Conservation (phyloP, 2,797 vertebrate species). For the Platalea minor region DNA sequence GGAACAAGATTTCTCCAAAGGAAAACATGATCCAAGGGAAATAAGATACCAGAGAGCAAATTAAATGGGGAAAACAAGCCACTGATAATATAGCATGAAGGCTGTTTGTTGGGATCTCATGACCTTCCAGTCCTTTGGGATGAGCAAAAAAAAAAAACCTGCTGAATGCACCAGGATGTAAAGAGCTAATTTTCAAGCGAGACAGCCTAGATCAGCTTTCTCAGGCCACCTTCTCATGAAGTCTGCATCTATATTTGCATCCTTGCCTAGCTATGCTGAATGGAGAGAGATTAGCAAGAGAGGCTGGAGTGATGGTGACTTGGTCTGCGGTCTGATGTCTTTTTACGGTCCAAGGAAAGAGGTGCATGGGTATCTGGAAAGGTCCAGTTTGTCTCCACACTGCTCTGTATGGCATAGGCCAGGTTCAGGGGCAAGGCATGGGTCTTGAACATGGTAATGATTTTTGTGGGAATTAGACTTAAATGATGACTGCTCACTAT, state of each 20-base stretch:
- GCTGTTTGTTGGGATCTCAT: not conserved
- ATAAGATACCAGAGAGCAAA: rapidly evolving
- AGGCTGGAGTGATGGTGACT: not conserved
- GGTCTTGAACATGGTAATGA: not conserved
- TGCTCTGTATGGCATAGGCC: not conserved
- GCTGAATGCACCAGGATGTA: not conserved
- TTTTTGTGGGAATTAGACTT: not conserved
- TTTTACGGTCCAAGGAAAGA: not conserved
- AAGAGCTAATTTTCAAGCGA: not conserved
- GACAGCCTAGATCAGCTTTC: not conserved
- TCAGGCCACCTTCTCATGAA: not conserved
- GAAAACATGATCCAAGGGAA: not conserved
- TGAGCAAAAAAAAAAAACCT: not conserved
- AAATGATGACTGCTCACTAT: not conserved
- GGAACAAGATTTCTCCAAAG: not conserved
- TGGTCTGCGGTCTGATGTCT: not conserved
- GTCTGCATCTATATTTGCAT: not conserved
- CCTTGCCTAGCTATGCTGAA: not conserved
- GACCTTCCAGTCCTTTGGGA: not conserved
- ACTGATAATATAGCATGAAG: not conserved
- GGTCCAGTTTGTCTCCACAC: not conserved
- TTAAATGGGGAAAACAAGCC: not conserved
- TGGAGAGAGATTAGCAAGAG: not conserved
- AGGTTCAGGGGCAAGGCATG: not conserved
- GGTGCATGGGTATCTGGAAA: not conserved